Evolutionary conservation across 2,113 vertebrate species (phyloP), one percentile per base, ranked within the genome.

Genomic region (Lepus europaeus): DNA sequence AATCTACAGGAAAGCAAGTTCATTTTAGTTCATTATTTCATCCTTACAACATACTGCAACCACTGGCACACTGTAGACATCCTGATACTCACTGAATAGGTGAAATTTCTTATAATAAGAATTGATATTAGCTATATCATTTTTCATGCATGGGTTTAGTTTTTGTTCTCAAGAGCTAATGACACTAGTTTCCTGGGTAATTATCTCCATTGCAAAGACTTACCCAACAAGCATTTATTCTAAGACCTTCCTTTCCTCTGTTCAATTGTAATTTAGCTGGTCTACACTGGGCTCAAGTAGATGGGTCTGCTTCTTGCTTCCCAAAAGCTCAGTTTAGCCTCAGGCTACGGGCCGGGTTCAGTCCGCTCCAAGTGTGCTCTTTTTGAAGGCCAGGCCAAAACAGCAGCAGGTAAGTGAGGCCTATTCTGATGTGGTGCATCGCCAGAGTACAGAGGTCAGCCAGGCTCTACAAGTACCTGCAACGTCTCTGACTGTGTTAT

Each of bases 91-190:
- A 9, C 77, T 23, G 70, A 25, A 5, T 10, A 2, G 14, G 17
- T 22, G 68, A 70, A 39, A 2, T 33, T 45, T 70, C 84, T 77
- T n/a, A 0, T 29, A 2, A 1, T 5, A 2, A 51, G 11, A 45
- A 2, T 25, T 0, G 10, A 4, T 10, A 4, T 31, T 10, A 14
- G 20, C 51, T 0, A 0, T 19, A 14, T 49, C 17, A 0, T 22
- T 68, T 25, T 33, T 5, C 23, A 22, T 0, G 16, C 9, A 0
- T 33, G 39, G 53, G 3, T 20, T 17, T 85, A 33, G 3, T 23
- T 80, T 61, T 31, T 5, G 53, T 63, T 68, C 39, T 19, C 49
- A 49, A 9, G 66, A 82, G n/a, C 25, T 39, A 16, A 29, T 11
- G 29, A 29, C 2, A 33, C 6, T 3, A 17, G 68, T 19, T 5